phyloP scores from a whole-genome alignment of 2,113 vertebrate genomes.

The Vulpes vulpes region DNA sequence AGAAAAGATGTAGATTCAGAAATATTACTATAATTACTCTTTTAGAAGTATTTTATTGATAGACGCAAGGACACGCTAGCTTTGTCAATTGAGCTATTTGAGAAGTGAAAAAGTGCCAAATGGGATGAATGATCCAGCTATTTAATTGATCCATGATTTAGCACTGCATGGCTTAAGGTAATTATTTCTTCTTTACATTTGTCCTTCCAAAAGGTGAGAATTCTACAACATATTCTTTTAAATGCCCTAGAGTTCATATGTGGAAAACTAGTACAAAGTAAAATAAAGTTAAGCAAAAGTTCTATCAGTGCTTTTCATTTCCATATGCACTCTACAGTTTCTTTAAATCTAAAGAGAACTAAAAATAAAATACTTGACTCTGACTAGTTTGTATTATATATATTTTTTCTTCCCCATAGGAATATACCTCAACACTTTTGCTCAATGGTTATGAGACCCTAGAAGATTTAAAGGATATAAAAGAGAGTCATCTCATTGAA shows the following conservation, averaged over 20 bases:
- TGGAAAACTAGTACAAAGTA: background rate
- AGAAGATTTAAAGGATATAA: constrained; percentile 95
- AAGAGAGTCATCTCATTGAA: constrained; percentile 96
- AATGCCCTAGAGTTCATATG: background rate
- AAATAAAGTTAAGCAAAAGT: constrained; percentile 29
- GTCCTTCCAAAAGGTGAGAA: constrained; percentile 49
- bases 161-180: background rate
- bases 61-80: background rate
- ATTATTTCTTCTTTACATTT: constrained; percentile 52
- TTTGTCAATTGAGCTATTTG: constrained; percentile 39
- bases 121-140: background rate
- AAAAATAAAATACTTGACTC: constrained; percentile 47
- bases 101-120: constrained; percentile 43
- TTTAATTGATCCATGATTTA: constrained; percentile 52
- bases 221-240: background rate
- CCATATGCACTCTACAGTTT: background rate
- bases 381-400: background rate
- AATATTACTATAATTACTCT: constrained; percentile 20
- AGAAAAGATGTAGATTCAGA: constrained; percentile 3
- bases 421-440: constrained; percentile 94
- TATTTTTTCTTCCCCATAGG: constrained; percentile 86
- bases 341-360: constrained; percentile 44
- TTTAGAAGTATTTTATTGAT: background rate
- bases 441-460: constrained; percentile 96
- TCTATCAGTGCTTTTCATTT: background rate